Percentiles rank a stretch among this genome's conserved stretches.
Conservation (phyloP, 53 echinoderm and acorn worm genomes). For the Apostichopus leukothele region DNA sequence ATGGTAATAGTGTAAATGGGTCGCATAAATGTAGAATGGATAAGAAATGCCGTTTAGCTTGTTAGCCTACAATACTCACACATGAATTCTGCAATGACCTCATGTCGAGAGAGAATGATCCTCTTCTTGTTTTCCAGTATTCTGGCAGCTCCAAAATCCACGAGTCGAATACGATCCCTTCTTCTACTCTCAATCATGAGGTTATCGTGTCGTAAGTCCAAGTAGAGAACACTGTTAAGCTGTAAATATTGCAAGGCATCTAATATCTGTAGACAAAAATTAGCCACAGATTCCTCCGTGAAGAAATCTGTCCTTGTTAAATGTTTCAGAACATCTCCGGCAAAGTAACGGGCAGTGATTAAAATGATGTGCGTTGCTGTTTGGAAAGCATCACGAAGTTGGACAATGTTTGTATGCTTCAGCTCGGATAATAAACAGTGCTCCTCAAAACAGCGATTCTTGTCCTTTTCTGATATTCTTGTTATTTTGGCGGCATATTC, state of each 20-base stretch:
- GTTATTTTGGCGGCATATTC: slow-evolving; percentile 88
- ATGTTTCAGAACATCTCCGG: slow-evolving; percentile 73
- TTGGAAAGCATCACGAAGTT: slow-evolving; percentile 82
- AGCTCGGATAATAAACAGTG: slow-evolving; percentile 74
- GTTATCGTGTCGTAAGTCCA: slow-evolving; percentile 91
- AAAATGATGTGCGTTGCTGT: slow-evolving; percentile 75
- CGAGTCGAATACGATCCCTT: slow-evolving; percentile 65
- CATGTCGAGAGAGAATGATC: slow-evolving; percentile 54
- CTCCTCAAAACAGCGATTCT: slow-evolving; percentile 66
- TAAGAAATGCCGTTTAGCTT: no score
- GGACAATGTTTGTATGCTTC: slow-evolving; percentile 79
- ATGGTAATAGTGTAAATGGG: no score
- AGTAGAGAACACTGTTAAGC: slow-evolving; percentile 65
- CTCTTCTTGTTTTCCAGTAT: slow-evolving; percentile 66
- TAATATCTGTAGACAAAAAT: slow-evolving; percentile 59
- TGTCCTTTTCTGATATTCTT: slow-evolving; percentile 46
- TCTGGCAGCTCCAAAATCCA: slow-evolving; percentile 86
- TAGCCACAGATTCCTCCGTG: slow-evolving; percentile 71
- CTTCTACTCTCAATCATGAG: slow-evolving; percentile 83
- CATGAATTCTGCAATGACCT: slow-evolving; percentile 77
- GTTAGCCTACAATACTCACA: slow-evolving; percentile 46
- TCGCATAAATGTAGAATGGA: no score
- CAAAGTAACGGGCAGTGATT: slow-evolving; percentile 85
- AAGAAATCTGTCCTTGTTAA: slow-evolving; percentile 77
- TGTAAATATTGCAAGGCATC: slow-evolving; percentile 80